These are phyloP conservation scores for Calosoma granatense DNA, from an alignment of 1,140 invertebrate species.

Conservation along the genomic window DNA sequence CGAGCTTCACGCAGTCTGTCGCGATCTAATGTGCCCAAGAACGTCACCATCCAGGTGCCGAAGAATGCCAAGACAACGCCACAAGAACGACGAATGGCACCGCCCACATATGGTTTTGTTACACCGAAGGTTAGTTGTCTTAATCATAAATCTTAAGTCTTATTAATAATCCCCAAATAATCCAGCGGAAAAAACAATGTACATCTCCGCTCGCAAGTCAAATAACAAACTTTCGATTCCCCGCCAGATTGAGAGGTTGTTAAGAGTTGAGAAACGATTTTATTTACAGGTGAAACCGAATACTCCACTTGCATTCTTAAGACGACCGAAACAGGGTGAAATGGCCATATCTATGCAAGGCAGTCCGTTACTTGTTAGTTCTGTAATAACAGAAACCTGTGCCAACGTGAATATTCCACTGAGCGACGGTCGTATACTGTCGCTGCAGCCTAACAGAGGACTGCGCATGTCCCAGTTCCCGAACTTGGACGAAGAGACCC, in stretches of 20 bases:
- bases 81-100: background rate
- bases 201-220: background rate
- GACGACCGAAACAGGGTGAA: slow-evolving; percentile 50
- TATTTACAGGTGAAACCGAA: slow-evolving; percentile 41
- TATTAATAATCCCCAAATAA: slow-evolving; percentile 2
- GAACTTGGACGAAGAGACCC: slow-evolving; percentile 39
- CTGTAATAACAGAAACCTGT: slow-evolving; percentile 33
- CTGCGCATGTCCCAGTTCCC: slow-evolving; percentile 44
- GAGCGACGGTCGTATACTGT: slow-evolving; percentile 46
- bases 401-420: slow-evolving; percentile 54
- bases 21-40: background rate
- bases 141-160: background rate
- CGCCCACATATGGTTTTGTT: slow-evolving; percentile 14
- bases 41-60: background rate
- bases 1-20: background rate
- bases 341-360: slow-evolving; percentile 55
- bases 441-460: slow-evolving; percentile 44
- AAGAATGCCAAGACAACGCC: background rate
- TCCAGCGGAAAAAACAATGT: no score
- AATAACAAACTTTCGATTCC: no score
- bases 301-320: slow-evolving; percentile 45
- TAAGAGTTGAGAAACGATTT: background rate
- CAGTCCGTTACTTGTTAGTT: slow-evolving; percentile 48
- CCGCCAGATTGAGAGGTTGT: no score
- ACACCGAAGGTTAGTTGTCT: slow-evolving; percentile 19